Base-by-base conservation (phyloP, 2,888 invertebrate genomes). In the Erpobdella octoculata region DNA sequence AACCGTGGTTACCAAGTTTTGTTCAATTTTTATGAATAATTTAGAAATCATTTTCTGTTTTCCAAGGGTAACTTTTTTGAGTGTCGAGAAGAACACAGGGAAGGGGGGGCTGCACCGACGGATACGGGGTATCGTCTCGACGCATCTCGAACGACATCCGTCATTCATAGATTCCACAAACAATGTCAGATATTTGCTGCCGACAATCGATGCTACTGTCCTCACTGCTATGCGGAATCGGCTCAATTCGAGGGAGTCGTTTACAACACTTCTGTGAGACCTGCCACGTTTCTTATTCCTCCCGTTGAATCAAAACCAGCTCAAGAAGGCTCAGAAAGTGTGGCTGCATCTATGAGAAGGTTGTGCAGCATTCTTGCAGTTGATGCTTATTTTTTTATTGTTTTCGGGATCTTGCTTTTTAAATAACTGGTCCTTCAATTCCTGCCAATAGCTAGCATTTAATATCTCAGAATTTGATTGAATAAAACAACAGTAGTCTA, bases 121-220 rank as follows among this genome's bases (percentile, higher is more conserved):
- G n/a, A 21, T 28, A 59, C 37, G 2, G 28, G 9, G 28, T 31
- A 18, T 21, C 15, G 28, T 25, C 59, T 21, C 15, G 28, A 15
- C n/a, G 28, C 59, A 59, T 4, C 59, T 21, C 15, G 25, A 59
- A 59, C n/a, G 28, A 21, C 28, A 6, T 59, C 59, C 15, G n/a
- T 25, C 28, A 28, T 59, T 25, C 93, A 93, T 83, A 88, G 91
- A 76, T 93, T 90, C 83, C 93, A 93, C 84, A 85, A 89, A 71
- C 89, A 89, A 71, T 93, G 93, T 80, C 89, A 89, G 18, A 81
- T 80, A 21, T 28, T 59, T 31, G 76, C 80, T 36, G 81, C 82
- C 74, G 84, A 85, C 59, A 85, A 85, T 48, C 85, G 86, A 73
- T 83, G 84, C 59, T 81, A 85, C 74, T 91, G 91, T 81, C 90